phyloP scores from a whole-genome alignment of 2,797 vertebrate species.

The Siniperca undulata region DNA sequence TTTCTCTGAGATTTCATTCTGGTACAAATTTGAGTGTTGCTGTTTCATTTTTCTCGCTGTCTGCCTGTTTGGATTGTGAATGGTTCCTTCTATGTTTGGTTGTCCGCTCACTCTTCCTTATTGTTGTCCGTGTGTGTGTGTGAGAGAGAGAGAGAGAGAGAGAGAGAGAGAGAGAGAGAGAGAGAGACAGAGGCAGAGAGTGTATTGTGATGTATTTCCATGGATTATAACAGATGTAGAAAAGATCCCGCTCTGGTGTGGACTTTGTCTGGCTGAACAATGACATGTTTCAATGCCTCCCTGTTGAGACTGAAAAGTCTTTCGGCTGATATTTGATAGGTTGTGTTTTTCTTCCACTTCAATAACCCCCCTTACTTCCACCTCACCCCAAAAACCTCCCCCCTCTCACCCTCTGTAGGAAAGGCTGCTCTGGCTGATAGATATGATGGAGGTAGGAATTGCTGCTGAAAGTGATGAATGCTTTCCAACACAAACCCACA shows the following conservation, averaged over 20 bases:
- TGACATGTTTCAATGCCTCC: constrained; percentile 39
- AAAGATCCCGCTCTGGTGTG: constrained; percentile 25
- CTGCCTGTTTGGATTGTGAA: constrained; percentile 23
- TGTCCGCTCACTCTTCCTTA: constrained; percentile 30
- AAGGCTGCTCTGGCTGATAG: constrained; percentile 97
- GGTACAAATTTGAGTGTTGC: neutral
- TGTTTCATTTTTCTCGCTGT: constrained; percentile 22
- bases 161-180: too few species aligned
- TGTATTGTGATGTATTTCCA: constrained; percentile 37
- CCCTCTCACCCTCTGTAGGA: constrained; percentile 83
- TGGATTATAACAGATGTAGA: constrained; percentile 27
- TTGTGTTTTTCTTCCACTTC: constrained; percentile 52
- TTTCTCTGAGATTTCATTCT: neutral
- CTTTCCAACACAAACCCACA: constrained; percentile 36
- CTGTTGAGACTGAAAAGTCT: constrained; percentile 42
- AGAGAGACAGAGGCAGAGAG: neutral
- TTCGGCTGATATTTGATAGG: constrained; percentile 33
- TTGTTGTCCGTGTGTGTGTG: neutral
- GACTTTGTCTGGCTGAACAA: constrained; percentile 28
- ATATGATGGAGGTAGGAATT: constrained; percentile 98
- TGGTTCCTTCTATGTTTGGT: constrained; percentile 30
- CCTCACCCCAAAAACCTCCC: constrained; percentile 9
- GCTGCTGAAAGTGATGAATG: constrained; percentile 48
- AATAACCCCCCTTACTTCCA: constrained; percentile 12
- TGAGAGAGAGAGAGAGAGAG: too few species aligned